A percentile compares a stretch with the other conserved stretches of the same genome.
phyloP scores from a whole-genome alignment of 2,113 vertebrate genomes.

The Pholis gunnellus region DNA sequence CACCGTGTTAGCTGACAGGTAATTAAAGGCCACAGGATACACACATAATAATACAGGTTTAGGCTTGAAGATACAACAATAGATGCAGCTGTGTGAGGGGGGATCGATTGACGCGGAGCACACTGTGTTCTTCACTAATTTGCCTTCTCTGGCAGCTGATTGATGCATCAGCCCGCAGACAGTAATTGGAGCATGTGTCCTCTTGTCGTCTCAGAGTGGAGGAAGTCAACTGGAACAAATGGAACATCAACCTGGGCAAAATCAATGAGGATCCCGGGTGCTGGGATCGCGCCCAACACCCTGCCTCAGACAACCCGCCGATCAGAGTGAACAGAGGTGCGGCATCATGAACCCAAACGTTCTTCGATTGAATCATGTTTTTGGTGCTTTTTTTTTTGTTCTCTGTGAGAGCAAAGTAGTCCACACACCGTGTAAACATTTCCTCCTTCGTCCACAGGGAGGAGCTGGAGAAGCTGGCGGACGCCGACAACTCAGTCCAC shows the following conservation, averaged over 20 bases:
- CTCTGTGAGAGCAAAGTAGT: background rate
- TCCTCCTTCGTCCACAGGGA: conserved; percentile 69
- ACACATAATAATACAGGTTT: conserved; percentile 4
- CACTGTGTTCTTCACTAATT: conserved; percentile 45
- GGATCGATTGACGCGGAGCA: conserved; percentile 29
- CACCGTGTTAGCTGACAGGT: background rate
- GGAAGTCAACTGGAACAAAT: conserved; percentile 97
- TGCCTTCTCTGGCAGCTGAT: conserved; percentile 59
- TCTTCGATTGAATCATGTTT: background rate
- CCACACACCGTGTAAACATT: background rate
- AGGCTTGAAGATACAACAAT: conserved; percentile 22
- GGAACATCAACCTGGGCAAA: conserved; percentile 94
- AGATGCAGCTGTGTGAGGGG: conserved; percentile 36
- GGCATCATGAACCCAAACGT: background rate
- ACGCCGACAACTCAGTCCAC: conserved; percentile 28
- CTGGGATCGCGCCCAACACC: conserved; percentile 52
- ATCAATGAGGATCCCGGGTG: conserved; percentile 94
- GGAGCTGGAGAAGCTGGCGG: conserved; percentile 62
- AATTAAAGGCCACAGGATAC: background rate
- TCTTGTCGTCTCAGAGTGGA: conserved; percentile 88
- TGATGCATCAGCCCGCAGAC: conserved; percentile 59
- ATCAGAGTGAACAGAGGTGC: conserved; percentile 44
- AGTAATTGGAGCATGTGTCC: conserved; percentile 73
- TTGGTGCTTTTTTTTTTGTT: background rate
- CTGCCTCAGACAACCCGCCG: background rate